A percentile compares a stretch with the other conserved stretches of the same genome.
Conservation (phyloP, 2,113 vertebrate species). For the Rhadina sibilatrix region DNA sequence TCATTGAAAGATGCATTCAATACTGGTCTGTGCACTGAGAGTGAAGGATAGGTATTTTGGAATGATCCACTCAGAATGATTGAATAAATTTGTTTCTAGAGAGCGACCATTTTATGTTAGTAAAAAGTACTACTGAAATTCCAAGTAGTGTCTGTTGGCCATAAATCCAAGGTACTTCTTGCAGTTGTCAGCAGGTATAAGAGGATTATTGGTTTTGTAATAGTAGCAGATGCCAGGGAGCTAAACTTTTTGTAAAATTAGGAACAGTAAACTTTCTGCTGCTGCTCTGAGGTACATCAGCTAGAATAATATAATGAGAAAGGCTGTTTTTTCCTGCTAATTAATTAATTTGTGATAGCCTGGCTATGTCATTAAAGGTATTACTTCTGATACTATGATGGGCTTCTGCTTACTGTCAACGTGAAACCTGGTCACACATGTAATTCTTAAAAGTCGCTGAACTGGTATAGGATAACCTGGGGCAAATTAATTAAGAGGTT, state of each 20-base stretch:
- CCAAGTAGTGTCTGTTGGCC: not conserved
- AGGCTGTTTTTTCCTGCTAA: not conserved
- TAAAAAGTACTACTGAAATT: not conserved
- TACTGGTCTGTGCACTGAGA: not conserved
- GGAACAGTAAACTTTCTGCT: not conserved
- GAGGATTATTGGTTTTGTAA: constrained; percentile 40
- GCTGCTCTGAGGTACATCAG: not conserved
- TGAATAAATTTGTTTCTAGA: not conserved
- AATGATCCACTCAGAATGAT: not conserved
- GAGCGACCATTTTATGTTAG: not conserved
- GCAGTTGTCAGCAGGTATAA: not conserved
- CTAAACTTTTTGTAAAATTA: not conserved
- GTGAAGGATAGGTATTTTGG: not conserved
- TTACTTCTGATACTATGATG: not conserved
- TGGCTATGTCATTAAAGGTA: not conserved
- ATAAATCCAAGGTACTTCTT: not conserved
- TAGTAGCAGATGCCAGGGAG: not conserved
- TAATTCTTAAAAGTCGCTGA: not conserved
- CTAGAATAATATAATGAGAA: not conserved
- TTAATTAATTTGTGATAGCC: not conserved
- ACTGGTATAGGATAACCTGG: not conserved
- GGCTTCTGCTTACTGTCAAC: not conserved
- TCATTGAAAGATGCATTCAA: not conserved
- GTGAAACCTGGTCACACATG: not conserved
- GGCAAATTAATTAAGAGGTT: not conserved